Percentiles rank a stretch among this genome's conserved stretches.
Evolutionary conservation across 2,888 invertebrate species (phyloP).

Genomic region (Phragmatobia fuliginosa): DNA sequence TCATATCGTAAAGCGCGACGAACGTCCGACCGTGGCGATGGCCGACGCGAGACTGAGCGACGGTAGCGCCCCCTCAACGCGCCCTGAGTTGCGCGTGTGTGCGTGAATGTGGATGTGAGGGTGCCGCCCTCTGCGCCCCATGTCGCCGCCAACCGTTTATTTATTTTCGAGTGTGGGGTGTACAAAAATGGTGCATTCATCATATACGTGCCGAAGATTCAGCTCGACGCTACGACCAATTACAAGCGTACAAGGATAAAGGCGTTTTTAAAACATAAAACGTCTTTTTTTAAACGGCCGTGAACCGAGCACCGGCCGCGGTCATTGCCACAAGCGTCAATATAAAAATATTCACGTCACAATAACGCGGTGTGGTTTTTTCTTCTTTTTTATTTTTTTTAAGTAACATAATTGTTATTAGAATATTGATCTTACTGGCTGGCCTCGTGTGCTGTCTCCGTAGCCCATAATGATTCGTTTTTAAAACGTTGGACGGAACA

Average conservation of each 20-base stretch:
- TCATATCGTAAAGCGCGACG: constrained; percentile 73
- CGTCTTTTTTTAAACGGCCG: constrained; percentile 79
- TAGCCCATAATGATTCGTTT: not conserved
- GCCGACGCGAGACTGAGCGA: constrained; percentile 87
- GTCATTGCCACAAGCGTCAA: constrained; percentile 83
- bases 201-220: constrained; percentile 51
- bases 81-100: constrained; percentile 66
- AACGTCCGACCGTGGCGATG: constrained; percentile 72
- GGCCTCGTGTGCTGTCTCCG: not conserved
- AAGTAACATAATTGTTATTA: constrained; percentile 33
- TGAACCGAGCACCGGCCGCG: constrained; percentile 78
- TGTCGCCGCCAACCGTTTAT: constrained; percentile 64
- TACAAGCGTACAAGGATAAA: constrained; percentile 59
- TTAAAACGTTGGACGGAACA: not conserved
- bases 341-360: constrained; percentile 81
- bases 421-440: constrained; percentile 25
- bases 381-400: constrained; percentile 31
- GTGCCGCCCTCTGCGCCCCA: constrained; percentile 63
- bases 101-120: constrained; percentile 63
- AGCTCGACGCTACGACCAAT: constrained; percentile 40
- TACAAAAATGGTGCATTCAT: constrained; percentile 56
- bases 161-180: constrained; percentile 79
- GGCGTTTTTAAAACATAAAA: constrained; percentile 61
- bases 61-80: constrained; percentile 76
- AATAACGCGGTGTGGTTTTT: constrained; percentile 58